phyloP scores from a whole-genome alignment of 2,797 vertebrate species.

The Pristis pectinata region DNA sequence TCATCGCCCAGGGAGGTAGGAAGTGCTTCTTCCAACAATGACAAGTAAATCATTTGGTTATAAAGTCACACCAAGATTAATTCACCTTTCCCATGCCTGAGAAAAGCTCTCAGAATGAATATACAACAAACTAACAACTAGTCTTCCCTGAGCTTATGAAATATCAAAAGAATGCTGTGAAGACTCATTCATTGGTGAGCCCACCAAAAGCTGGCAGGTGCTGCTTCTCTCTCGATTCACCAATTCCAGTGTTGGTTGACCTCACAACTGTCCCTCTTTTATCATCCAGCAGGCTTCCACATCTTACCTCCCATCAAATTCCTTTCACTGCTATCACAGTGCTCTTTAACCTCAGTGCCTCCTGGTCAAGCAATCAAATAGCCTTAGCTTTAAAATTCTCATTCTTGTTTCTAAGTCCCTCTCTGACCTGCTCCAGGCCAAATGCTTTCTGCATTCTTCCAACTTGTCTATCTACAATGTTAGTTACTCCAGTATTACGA shows the following conservation, averaged over 20 bases:
- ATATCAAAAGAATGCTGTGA: not conserved
- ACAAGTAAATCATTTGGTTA: not conserved
- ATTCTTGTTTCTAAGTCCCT: not conserved
- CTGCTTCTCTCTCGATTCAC: not conserved
- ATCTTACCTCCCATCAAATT: no score
- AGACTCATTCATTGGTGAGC: not conserved
- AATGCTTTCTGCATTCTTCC: not conserved
- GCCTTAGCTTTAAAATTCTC: not conserved
- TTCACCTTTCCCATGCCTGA: not conserved
- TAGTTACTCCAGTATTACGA: not conserved
- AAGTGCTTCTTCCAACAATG: not conserved
- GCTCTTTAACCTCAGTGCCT: no score
- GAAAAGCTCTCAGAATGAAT: not conserved
- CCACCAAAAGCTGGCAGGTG: not conserved
- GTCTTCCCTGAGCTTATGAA: not conserved
- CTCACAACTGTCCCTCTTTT: not conserved
- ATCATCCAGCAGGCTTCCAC: not conserved
- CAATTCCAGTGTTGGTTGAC: not conserved
- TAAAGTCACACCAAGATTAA: not conserved
- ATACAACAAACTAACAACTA: not conserved
- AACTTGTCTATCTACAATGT: not conserved
- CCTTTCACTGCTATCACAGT: no score
- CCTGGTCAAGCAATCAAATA: no score
- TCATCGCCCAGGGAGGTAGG: not conserved
- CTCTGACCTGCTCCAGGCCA: not conserved